Conservation (phyloP, 2,888 invertebrate species). For the Pterobdella sp. region DNA sequence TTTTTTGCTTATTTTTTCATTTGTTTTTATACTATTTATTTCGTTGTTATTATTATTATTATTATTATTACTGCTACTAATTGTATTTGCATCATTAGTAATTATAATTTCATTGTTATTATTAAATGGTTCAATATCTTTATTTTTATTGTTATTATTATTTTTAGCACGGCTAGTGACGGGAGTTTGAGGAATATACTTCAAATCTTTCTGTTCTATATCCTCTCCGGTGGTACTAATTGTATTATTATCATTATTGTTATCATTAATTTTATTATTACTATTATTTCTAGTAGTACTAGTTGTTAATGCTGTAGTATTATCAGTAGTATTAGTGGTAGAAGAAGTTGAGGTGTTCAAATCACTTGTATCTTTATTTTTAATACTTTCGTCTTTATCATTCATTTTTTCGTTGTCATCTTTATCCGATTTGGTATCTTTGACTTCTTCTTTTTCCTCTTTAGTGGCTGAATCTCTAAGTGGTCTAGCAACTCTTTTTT, state of each 20-base stretch:
- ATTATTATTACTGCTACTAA: neutral
- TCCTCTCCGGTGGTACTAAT: no score
- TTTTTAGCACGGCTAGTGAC: no score
- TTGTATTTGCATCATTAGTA: neutral
- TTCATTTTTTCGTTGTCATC: neutral
- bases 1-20: neutral
- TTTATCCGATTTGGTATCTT: no score
- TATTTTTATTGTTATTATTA: constrained; percentile 5
- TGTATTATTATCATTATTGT: constrained; percentile 2
- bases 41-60: neutral
- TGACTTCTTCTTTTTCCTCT: constrained; percentile 1
- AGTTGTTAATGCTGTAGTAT: neutral
- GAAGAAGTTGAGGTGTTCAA: no score
- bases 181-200: no score
- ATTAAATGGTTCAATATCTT: neutral
- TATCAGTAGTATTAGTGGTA: neutral
- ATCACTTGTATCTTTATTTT: neutral
- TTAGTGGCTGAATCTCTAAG: neutral
- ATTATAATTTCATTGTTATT: neutral
- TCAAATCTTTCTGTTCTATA: no score
- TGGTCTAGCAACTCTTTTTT: neutral
- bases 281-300: neutral
- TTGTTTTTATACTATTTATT: neutral
- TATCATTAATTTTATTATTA: neutral
- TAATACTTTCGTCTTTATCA: neutral